Conservation (phyloP, 2,113 vertebrate genomes). For the Shinisaurus crocodilurus region DNA sequence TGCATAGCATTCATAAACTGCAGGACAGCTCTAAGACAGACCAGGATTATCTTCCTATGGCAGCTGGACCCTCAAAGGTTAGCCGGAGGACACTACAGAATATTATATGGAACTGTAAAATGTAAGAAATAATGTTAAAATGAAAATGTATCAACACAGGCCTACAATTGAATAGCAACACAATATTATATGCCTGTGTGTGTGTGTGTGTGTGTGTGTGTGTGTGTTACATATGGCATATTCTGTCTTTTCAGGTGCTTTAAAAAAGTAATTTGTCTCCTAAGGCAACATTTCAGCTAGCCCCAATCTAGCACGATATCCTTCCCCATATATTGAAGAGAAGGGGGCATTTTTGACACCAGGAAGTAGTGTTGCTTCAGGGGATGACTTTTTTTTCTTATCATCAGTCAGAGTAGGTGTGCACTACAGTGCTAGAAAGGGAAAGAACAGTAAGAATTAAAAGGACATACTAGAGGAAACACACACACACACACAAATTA, state of each 20-base stretch:
- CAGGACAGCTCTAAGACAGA: neutral
- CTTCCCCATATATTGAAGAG: neutral
- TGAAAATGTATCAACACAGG: constrained; percentile 23
- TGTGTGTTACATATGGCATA: neutral
- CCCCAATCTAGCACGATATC: neutral
- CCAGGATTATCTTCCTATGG: constrained; percentile 38
- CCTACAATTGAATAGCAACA: neutral
- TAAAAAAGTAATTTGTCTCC: neutral
- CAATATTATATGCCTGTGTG: neutral
- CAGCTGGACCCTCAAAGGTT: constrained; percentile 68
- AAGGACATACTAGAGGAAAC: neutral
- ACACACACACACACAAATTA: neutral
- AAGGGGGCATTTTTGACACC: neutral
- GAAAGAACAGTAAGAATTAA: neutral
- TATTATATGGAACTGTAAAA: constrained; percentile 48
- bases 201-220: neutral
- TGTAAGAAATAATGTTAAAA: constrained; percentile 16
- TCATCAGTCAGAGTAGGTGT: neutral
- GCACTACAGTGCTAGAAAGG: neutral
- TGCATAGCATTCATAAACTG: rapidly evolving
- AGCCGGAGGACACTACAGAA: constrained; percentile 42
- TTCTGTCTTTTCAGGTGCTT: neutral
- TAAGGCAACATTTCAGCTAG: neutral
- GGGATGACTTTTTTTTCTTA: neutral
- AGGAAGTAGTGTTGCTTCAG: neutral